Evolutionary conservation across 1,140 invertebrate genomes (phyloP).

Genomic region (Brachionus sp.): DNA sequence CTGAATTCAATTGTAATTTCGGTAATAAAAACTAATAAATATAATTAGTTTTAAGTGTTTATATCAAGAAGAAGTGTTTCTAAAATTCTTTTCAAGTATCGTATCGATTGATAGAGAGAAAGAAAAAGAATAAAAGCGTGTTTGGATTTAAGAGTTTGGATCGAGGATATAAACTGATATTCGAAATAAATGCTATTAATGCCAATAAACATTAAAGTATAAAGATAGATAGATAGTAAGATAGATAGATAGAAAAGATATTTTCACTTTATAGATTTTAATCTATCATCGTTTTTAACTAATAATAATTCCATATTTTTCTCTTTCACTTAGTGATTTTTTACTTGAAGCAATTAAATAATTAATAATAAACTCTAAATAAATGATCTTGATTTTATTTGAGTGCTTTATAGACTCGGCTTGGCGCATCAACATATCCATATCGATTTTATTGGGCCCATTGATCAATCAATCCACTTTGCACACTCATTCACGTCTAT

Average conservation of each 20-base stretch:
- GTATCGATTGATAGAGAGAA: neutral
- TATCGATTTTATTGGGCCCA: neutral
- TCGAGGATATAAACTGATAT: slow-evolving; percentile 39
- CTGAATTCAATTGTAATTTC: slow-evolving; percentile 42
- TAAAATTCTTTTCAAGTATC: slow-evolving; percentile 34
- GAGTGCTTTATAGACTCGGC: neutral
- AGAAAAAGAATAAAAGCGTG: neutral
- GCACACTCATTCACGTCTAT: neutral
- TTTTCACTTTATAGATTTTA: slow-evolving; percentile 38
- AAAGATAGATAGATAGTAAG: slow-evolving; percentile 24
- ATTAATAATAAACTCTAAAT: slow-evolving; percentile 33
- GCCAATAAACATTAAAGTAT: slow-evolving; percentile 42
- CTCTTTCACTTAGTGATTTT: slow-evolving; percentile 33
- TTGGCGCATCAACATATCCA: neutral
- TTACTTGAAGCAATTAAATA: slow-evolving; percentile 45
- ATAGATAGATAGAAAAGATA: neutral
- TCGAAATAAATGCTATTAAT: slow-evolving; percentile 43
- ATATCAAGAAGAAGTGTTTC: slow-evolving; percentile 37
- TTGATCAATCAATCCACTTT: slow-evolving; percentile 22
- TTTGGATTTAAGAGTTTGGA: slow-evolving; percentile 10
- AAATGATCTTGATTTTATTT: slow-evolving; percentile 33
- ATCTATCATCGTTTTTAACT: slow-evolving; percentile 20
- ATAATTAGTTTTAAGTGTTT: slow-evolving; percentile 45
- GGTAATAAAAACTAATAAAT: slow-evolving; percentile 42
- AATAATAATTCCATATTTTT: slow-evolving; percentile 38